Percentiles rank a stretch among this genome's conserved stretches.
Evolutionary conservation across 2,797 vertebrate genomes (phyloP).

Genomic region (Melanogrammus aeglefinus): DNA sequence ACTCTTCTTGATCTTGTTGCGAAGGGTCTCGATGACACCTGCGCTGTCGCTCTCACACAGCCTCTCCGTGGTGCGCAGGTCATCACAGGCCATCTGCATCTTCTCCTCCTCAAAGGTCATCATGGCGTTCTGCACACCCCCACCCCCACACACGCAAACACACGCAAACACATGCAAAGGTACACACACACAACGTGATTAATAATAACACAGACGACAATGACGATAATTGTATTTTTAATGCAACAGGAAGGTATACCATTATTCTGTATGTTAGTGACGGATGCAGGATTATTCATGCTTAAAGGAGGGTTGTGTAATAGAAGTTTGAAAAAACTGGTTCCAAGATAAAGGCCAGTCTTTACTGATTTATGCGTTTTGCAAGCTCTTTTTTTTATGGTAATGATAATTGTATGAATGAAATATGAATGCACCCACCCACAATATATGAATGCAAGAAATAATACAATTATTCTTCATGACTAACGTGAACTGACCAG

Average conservation of each 20-base stretch:
- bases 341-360: background rate
- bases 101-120: slow-evolving; percentile 99
- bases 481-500: background rate
- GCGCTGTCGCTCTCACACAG: slow-evolving; percentile 92
- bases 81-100: slow-evolving; percentile 95
- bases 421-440: background rate
- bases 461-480: background rate
- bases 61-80: slow-evolving; percentile 93
- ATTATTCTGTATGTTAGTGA: background rate
- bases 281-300: background rate
- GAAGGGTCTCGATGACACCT: slow-evolving; percentile 93
- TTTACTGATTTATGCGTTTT: background rate
- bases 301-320: background rate
- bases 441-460: background rate
- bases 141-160: slow-evolving; percentile 3
- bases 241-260: background rate
- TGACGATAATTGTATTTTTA: too few relatives aligned
- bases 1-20: slow-evolving; percentile 97
- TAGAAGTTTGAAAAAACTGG: too few relatives aligned
- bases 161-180: background rate
- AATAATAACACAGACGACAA: background rate
- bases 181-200: background rate
- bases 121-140: slow-evolving; percentile 86
- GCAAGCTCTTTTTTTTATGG: background rate
- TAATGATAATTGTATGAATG: background rate